Evolutionary conservation across 2,888 invertebrate genomes (phyloP).

Genomic region (Lasioglossum oenotherae): DNA sequence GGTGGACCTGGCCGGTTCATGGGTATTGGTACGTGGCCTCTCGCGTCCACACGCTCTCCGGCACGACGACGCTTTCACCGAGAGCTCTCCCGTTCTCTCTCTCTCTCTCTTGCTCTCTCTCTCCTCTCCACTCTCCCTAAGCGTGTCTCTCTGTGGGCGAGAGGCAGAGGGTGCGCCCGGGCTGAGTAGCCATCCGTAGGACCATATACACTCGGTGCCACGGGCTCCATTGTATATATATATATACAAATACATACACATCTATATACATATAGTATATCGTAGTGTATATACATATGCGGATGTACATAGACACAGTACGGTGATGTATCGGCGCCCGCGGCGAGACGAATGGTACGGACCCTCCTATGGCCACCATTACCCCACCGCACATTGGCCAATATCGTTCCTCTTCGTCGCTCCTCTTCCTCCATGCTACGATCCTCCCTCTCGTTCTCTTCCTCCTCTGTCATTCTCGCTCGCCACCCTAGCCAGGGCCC

Average conservation of each 20-base stretch:
- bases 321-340: constrained; percentile 83
- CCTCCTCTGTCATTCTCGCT: constrained; percentile 23
- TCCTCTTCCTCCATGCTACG: constrained; percentile 21
- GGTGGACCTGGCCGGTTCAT: constrained; percentile 62
- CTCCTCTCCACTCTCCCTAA: constrained; percentile 35
- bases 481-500: constrained; percentile 26
- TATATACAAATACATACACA: constrained; percentile 13
- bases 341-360: constrained; percentile 82
- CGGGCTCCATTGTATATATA: constrained; percentile 38
- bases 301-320: constrained; percentile 74
- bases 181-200: constrained; percentile 79
- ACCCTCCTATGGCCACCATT: constrained; percentile 80
- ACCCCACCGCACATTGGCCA: constrained; percentile 79
- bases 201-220: constrained; percentile 74
- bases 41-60: constrained; percentile 22
- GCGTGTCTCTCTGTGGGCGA: constrained; percentile 51
- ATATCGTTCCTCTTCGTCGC: constrained; percentile 70
- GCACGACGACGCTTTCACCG: constrained; percentile 9
- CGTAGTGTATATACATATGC: constrained; percentile 21
- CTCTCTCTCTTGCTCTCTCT: constrained; percentile 20
- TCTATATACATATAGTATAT: constrained; percentile 22
- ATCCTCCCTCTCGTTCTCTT: not conserved
- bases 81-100: not conserved
- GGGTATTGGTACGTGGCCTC: constrained; percentile 56
- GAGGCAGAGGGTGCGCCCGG: constrained; percentile 79